Conservation (phyloP, 2,888 invertebrate species). For the Habrosyne pyritoides region DNA sequence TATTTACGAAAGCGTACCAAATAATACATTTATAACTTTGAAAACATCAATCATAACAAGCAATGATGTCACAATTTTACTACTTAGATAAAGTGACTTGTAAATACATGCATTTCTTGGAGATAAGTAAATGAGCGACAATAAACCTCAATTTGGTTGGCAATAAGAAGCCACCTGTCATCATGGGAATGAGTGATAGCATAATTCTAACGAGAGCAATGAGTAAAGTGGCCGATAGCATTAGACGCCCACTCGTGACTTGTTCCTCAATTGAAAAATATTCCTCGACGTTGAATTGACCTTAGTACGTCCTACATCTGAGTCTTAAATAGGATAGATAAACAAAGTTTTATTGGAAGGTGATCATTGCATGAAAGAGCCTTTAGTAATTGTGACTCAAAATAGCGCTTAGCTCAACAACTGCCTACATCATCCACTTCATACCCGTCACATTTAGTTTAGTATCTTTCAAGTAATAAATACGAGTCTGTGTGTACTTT, state of each 20-base stretch:
- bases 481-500: too few species aligned
- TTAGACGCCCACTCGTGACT: slow-evolving; percentile 64
- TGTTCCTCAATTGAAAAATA: slow-evolving; percentile 71
- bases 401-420: too few species aligned
- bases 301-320: slow-evolving; percentile 58
- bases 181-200: slow-evolving; percentile 53
- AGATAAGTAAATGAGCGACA: slow-evolving; percentile 11
- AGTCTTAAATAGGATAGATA: slow-evolving; percentile 24
- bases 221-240: slow-evolving; percentile 54
- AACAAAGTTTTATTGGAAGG: slow-evolving; percentile 3
- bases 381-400: neutral
- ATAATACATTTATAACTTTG: neutral
- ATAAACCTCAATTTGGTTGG: slow-evolving; percentile 32
- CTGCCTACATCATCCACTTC: too few species aligned
- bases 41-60: neutral
- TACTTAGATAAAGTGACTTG: slow-evolving; percentile 10
- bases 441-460: too few species aligned
- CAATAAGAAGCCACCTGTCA: slow-evolving; percentile 40
- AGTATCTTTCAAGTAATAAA: too few species aligned
- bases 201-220: slow-evolving; percentile 55
- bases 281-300: slow-evolving; percentile 64
- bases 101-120: neutral
- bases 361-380: neutral
- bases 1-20: neutral
- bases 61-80: slow-evolving; percentile 3